Conservation (phyloP, 2,888 invertebrate genomes). For the Liopterus haemorrhoidalis region DNA sequence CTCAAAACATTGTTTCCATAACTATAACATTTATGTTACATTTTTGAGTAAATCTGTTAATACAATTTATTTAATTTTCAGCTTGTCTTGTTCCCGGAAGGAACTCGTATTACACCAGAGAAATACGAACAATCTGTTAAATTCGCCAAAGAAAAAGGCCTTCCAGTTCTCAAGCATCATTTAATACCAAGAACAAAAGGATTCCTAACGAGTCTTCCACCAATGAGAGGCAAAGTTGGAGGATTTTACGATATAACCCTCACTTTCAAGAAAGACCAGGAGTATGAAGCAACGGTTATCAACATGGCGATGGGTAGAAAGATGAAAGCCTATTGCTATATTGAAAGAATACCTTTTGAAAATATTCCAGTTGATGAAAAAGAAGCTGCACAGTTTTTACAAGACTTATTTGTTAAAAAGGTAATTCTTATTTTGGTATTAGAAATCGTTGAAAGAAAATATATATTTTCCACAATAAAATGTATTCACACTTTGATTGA, state of each 20-base stretch:
- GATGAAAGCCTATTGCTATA: constrained; percentile 63
- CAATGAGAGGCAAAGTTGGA: constrained; percentile 66
- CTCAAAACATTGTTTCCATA: too few relatives aligned
- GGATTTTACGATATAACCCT: constrained; percentile 75
- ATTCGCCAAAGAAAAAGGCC: constrained; percentile 73
- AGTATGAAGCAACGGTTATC: constrained; percentile 63
- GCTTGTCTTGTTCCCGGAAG: constrained; percentile 81
- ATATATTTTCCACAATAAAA: too few relatives aligned
- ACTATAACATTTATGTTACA: neutral
- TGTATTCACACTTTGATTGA: too few relatives aligned
- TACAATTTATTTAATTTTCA: too few relatives aligned
- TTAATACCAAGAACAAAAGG: constrained; percentile 87
- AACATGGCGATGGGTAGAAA: constrained; percentile 63
- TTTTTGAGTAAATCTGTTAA: too few relatives aligned
- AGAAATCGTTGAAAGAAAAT: too few relatives aligned
- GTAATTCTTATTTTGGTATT: too few relatives aligned
- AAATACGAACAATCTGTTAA: constrained; percentile 77
- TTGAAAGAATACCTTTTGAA: constrained; percentile 70
- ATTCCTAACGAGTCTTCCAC: constrained; percentile 72
- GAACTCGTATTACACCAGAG: constrained; percentile 74
- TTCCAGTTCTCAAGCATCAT: constrained; percentile 75
- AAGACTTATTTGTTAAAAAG: constrained; percentile 69
- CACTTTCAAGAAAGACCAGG: constrained; percentile 56
- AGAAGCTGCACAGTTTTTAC: constrained; percentile 68
- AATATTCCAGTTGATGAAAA: constrained; percentile 67